phyloP scores from a whole-genome alignment of 2,888 invertebrate species.

The Pegoplata infirma region DNA sequence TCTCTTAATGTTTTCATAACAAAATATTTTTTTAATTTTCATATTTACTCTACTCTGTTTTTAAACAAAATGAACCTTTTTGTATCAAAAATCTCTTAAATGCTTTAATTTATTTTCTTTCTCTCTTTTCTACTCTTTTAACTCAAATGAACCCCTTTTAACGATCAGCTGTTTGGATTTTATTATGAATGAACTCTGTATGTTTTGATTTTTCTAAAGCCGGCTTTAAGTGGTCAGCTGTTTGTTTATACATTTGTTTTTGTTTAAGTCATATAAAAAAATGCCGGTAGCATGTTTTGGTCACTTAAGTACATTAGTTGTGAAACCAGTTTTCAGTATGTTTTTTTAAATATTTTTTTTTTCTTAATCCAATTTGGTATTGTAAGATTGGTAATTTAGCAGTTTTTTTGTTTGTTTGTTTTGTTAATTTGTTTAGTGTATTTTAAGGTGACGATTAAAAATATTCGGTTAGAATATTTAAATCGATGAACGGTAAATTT shows the following conservation, averaged over 20 bases:
- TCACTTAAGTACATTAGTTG: constrained; percentile 36
- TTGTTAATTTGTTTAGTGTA: background rate
- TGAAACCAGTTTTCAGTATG: constrained; percentile 34
- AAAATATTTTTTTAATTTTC: background rate
- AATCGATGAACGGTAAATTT: no score
- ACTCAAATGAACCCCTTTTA: constrained; percentile 16
- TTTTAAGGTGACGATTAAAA: background rate
- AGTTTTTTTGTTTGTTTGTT: background rate
- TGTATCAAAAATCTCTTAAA: background rate
- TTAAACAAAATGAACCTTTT: background rate
- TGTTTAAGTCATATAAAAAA: no score
- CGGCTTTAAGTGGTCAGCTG: constrained; percentile 57
- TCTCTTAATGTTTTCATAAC: no score
- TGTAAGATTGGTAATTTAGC: background rate
- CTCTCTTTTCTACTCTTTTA: background rate
- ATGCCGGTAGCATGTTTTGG: constrained; percentile 60
- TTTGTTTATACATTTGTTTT: no score
- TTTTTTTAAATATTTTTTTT: background rate
- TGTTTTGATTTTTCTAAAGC: constrained; percentile 9
- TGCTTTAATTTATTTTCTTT: background rate
- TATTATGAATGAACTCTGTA: constrained; percentile 33
- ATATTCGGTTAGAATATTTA: background rate
- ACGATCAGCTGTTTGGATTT: constrained; percentile 46
- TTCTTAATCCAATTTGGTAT: background rate
- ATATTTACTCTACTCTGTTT: constrained; percentile 23